These are phyloP conservation scores for Beris morrisii DNA, from an alignment of 2,888 invertebrate genomes.

Conservation along the genomic window DNA sequence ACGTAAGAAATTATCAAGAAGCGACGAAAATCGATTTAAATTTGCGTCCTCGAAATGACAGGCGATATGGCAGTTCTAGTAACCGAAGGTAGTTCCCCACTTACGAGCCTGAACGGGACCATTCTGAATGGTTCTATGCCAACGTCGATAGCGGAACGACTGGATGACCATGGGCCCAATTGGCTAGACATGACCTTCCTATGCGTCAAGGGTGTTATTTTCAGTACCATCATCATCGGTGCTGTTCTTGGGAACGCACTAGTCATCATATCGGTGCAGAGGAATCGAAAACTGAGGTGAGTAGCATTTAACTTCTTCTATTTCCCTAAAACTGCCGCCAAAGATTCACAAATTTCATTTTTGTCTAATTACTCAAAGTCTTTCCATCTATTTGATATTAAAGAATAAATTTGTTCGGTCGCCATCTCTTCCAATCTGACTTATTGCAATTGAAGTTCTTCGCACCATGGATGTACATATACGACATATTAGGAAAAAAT, in stretches of 20 bases:
- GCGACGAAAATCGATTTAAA: slow-evolving; percentile 1
- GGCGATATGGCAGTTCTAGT: slow-evolving; percentile 37
- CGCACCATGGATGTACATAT: too few relatives aligned
- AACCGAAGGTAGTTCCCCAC: slow-evolving; percentile 32
- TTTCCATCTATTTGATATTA: too few relatives aligned
- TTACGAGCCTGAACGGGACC: slow-evolving; percentile 15
- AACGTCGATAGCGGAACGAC: slow-evolving; percentile 35
- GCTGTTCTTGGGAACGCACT: slow-evolving; percentile 91
- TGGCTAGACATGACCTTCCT: slow-evolving; percentile 64
- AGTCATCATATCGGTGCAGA: slow-evolving; percentile 62
- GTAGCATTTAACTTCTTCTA: slow-evolving; percentile 35
- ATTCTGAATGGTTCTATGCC: slow-evolving; percentile 24
- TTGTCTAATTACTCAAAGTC: too few relatives aligned
- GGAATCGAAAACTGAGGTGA: slow-evolving; percentile 57
- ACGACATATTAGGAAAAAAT: too few relatives aligned
- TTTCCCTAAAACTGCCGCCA: neutral
- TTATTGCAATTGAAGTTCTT: too few relatives aligned
- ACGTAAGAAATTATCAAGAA: slow-evolving; percentile 18
- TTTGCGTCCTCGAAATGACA: slow-evolving; percentile 32
- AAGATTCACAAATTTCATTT: too few relatives aligned
- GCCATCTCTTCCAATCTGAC: too few relatives aligned
- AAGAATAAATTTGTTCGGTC: too few relatives aligned
- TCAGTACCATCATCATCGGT: slow-evolving; percentile 83
- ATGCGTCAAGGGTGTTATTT: slow-evolving; percentile 74
- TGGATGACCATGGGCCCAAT: slow-evolving; percentile 40